A percentile compares a stretch with the other conserved stretches of the same genome.
Conservation (phyloP, 37 sponge, comb jelly and placozoan genomes). For the Cliona cf. orientalis region DNA sequence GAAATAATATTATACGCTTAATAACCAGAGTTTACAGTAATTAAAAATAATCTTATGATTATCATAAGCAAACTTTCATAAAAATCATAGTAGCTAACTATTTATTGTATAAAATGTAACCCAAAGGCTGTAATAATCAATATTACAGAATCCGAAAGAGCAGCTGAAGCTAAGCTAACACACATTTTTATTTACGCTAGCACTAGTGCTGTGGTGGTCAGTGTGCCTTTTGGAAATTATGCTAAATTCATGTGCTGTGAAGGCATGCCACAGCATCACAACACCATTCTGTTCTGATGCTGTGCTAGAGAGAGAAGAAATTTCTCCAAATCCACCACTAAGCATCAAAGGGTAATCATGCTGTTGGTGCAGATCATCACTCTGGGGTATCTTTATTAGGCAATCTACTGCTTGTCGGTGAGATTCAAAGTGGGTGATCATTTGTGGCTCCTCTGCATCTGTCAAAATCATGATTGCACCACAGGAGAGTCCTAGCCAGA, state of each 20-base stretch:
- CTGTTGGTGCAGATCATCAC: not conserved
- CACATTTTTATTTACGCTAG: no score
- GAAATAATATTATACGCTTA: no score
- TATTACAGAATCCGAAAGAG: no score
- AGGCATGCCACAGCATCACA: constrained; percentile 77
- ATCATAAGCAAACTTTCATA: no score
- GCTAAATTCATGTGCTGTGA: constrained; percentile 36
- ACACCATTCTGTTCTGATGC: constrained; percentile 33
- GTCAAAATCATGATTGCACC: constrained; percentile 69
- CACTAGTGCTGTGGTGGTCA: no score
- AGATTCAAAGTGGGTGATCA: constrained; percentile 56
- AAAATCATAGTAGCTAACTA: no score
- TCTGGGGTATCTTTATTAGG: constrained; percentile 48
- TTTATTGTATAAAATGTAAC: no score
- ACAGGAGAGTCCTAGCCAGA: constrained; percentile 76
- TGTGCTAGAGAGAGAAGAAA: constrained; percentile 1
- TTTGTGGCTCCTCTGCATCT: constrained; percentile 32
- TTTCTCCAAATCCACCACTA: constrained; percentile 75
- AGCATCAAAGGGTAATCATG: constrained; percentile 45
- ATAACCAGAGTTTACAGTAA: no score
- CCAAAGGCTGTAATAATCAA: no score
- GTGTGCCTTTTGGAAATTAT: constrained; percentile 37
- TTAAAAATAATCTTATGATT: no score
- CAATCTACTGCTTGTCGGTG: constrained; percentile 57
- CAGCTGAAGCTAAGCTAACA: no score